Conservation (phyloP, 2,113 vertebrate genomes). For the Oncorhynchus nerka region DNA sequence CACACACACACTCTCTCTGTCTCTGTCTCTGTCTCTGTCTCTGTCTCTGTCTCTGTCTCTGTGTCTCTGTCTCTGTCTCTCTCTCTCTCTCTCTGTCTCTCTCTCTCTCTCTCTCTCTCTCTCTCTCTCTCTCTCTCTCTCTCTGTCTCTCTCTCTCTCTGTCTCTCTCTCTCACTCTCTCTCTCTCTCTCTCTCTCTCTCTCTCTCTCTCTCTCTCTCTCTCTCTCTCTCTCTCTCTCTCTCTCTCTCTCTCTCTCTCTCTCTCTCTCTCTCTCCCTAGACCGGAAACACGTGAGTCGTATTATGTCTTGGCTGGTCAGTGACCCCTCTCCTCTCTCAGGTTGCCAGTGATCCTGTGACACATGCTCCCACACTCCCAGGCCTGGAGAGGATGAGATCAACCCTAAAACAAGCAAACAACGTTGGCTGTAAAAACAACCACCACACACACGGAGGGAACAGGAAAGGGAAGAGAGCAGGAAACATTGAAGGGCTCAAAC, state of each 20-base stretch:
- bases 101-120: too few relatives aligned
- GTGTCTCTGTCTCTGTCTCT: slow-evolving; percentile 59
- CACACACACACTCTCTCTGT: not conserved
- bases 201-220: too few relatives aligned
- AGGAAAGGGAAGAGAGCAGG: slow-evolving; percentile 39
- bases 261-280: not conserved
- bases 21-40: slow-evolving; percentile 45
- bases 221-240: too few relatives aligned
- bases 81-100: not conserved
- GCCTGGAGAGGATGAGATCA: slow-evolving; percentile 71
- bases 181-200: not conserved
- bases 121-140: too few relatives aligned
- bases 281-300: slow-evolving; percentile 52
- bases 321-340: slow-evolving; percentile 64
- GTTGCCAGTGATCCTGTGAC: slow-evolving; percentile 39
- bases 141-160: too few relatives aligned
- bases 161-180: too few relatives aligned
- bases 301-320: slow-evolving; percentile 49
- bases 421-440: slow-evolving; percentile 47
- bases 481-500: not conserved
- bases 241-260: too few relatives aligned
- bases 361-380: slow-evolving; percentile 49
- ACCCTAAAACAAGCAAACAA: slow-evolving; percentile 59
- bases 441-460: slow-evolving; percentile 26
- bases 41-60: slow-evolving; percentile 58